phyloP scores from a whole-genome alignment of 1,140 invertebrate genomes.

The Telenomus remus region DNA sequence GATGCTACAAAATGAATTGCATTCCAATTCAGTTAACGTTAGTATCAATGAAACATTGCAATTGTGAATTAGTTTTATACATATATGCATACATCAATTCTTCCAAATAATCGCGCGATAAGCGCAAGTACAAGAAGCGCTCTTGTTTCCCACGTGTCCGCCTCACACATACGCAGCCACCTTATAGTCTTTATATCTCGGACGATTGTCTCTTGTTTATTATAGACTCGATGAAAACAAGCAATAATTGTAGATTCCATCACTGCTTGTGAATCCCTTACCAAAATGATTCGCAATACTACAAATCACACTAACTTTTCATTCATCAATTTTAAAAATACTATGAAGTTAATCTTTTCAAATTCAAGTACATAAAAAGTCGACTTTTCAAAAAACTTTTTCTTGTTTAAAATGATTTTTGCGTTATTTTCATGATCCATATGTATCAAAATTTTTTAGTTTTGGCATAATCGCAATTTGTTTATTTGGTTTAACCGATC shows the following conservation, averaged over 20 bases:
- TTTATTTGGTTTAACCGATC: no score
- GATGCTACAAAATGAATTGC: conserved; percentile 47
- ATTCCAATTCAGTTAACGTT: conserved; percentile 34
- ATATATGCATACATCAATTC: conserved; percentile 56
- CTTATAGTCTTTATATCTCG: conserved; percentile 52
- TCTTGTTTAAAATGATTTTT: no score
- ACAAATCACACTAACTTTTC: no score
- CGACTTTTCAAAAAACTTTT: no score
- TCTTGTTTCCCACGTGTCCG: conserved; percentile 58
- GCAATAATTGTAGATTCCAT: conserved; percentile 39
- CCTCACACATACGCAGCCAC: conserved; percentile 43
- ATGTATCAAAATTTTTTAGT: no score
- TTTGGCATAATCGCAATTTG: no score
- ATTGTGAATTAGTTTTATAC: conserved; percentile 51
- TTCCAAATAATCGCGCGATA: conserved; percentile 55
- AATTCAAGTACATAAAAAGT: no score
- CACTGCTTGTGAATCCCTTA: conserved; percentile 15
- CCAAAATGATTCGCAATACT: no score
- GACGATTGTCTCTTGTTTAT: conserved; percentile 53
- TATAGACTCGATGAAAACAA: conserved; percentile 54
- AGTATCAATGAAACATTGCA: no score
- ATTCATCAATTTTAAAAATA: no score
- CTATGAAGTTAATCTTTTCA: no score
- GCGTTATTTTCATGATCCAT: no score
- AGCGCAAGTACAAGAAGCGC: conserved; percentile 58